A percentile compares a stretch with the other conserved stretches of the same genome.
phyloP scores from a whole-genome alignment of 1,140 invertebrate species.

The Metopolophium dirhodum region DNA sequence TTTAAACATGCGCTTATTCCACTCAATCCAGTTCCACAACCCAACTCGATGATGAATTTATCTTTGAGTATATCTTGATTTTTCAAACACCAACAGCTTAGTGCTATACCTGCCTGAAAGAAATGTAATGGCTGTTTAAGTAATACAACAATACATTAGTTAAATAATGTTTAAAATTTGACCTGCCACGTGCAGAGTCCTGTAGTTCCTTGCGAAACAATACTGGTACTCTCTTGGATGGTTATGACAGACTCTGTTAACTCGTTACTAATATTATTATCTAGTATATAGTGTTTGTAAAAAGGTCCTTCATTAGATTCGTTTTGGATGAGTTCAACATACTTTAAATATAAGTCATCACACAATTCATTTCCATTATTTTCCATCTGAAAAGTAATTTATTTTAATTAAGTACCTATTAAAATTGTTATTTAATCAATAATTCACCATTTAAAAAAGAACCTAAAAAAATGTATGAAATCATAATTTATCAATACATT shows the following conservation, averaged over 20 bases:
- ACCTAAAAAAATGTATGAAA: background rate
- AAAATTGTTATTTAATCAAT: background rate
- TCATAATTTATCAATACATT: no score
- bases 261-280: constrained; percentile 58
- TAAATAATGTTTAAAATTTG: constrained; percentile 31
- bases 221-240: constrained; percentile 66
- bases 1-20: constrained; percentile 64
- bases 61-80: constrained; percentile 63
- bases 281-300: constrained; percentile 66
- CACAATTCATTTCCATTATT: background rate
- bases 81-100: constrained; percentile 67
- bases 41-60: constrained; percentile 68
- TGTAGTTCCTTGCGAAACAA: constrained; percentile 69
- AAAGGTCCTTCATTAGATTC: constrained; percentile 26
- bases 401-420: background rate
- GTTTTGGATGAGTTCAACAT: constrained; percentile 27
- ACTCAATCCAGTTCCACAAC: constrained; percentile 68
- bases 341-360: constrained; percentile 49
- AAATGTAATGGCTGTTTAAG: background rate
- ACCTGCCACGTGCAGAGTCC: constrained; percentile 69
- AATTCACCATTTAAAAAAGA: background rate
- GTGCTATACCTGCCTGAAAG: constrained; percentile 64
- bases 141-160: background rate
- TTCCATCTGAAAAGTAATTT: constrained; percentile 35
- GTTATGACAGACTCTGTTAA: constrained; percentile 61